phyloP scores from a whole-genome alignment of 2,888 invertebrate genomes.

The Meta bourneti region DNA sequence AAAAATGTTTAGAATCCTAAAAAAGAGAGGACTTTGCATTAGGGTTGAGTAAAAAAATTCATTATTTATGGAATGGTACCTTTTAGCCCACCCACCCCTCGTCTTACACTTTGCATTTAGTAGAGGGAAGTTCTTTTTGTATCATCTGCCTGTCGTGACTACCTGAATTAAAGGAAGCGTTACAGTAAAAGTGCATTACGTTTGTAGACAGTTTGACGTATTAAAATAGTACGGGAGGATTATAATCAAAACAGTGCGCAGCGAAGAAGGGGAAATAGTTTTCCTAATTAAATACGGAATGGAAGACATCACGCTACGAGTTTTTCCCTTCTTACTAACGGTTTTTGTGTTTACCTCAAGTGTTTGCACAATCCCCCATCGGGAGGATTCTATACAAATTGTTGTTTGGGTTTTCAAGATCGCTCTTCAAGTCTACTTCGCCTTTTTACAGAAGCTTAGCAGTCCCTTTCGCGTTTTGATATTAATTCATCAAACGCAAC shows the following conservation, averaged over 20 bases:
- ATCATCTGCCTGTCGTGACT: conserved; percentile 61
- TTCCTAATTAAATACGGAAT: conserved; percentile 71
- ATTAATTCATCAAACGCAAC: too few species aligned
- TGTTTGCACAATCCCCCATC: background rate
- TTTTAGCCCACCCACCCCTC: conserved; percentile 26
- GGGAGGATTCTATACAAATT: conserved; percentile 1
- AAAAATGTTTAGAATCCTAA: conserved; percentile 31
- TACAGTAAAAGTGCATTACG: conserved; percentile 68
- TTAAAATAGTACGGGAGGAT: conserved; percentile 53
- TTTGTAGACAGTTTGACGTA: conserved; percentile 46
- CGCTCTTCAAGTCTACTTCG: background rate
- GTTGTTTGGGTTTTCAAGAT: background rate
- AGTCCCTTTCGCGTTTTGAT: background rate
- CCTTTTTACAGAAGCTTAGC: background rate
- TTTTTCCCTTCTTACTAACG: conserved; percentile 27
- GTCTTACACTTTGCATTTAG: background rate
- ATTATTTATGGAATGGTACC: conserved; percentile 59
- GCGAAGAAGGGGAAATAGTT: conserved; percentile 37
- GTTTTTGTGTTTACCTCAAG: conserved; percentile 54
- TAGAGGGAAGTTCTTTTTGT: conserved; percentile 31
- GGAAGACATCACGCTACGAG: conserved; percentile 59
- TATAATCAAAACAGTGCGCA: conserved; percentile 38
- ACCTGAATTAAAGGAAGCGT: conserved; percentile 53
- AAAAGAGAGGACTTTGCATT: conserved; percentile 27
- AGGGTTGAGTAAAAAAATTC: conserved; percentile 38